These are phyloP conservation scores for Anarrhichthys ocellatus DNA, from an alignment of 2,113 vertebrate species.

Conservation along the genomic window DNA sequence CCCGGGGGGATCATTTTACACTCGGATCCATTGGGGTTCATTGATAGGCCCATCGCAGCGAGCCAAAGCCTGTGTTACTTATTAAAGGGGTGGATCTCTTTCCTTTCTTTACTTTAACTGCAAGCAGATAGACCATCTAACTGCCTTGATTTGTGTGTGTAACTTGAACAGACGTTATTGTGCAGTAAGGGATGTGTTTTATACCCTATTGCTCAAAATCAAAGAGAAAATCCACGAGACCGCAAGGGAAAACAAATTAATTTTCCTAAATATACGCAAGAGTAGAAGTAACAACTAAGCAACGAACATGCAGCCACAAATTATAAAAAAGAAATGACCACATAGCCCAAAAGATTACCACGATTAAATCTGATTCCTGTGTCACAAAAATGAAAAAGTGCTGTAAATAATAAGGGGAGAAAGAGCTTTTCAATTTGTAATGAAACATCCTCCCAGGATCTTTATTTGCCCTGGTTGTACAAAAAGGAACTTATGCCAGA, in stretches of 20 bases:
- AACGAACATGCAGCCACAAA: background rate
- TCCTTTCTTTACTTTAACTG: slow-evolving; percentile 64
- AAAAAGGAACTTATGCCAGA: background rate
- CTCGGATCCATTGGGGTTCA: slow-evolving; percentile 62
- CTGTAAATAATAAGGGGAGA: too few species aligned
- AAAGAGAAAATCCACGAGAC: background rate
- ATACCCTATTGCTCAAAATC: background rate
- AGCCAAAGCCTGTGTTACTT: slow-evolving; percentile 68
- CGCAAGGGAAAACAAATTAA: background rate
- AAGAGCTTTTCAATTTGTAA: background rate
- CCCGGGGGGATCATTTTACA: slow-evolving; percentile 62
- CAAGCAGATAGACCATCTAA: slow-evolving; percentile 42
- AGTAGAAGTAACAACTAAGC: background rate
- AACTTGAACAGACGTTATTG: slow-evolving; percentile 42
- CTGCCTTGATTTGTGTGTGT: slow-evolving; percentile 56
- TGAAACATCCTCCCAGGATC: too few species aligned
- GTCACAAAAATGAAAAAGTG: too few species aligned
- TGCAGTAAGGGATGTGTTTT: slow-evolving; percentile 6
- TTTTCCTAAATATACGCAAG: background rate
- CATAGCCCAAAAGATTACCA: too few species aligned
- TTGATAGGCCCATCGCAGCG: slow-evolving; percentile 44
- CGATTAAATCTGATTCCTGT: too few species aligned
- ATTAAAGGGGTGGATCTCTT: slow-evolving; percentile 73
- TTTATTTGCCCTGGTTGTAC: background rate
- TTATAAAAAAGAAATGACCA: background rate